Evolutionary conservation across 1,140 invertebrate species (phyloP).

Genomic region (Lucilia sericata): DNA sequence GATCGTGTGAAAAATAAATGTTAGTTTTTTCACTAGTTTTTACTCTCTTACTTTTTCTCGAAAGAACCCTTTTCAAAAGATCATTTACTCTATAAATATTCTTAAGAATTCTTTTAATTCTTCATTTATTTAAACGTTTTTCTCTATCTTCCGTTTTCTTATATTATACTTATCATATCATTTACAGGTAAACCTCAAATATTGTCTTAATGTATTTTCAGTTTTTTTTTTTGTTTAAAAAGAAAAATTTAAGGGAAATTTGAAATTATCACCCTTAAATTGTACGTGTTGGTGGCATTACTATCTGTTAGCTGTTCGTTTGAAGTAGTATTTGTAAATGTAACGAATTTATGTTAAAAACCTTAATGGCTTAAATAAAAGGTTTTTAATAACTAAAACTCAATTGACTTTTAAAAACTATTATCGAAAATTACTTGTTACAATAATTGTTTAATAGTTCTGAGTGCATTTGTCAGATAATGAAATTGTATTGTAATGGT

Average conservation of each 20-base stretch:
- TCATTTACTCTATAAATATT: background rate
- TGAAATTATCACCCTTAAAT: slow-evolving; percentile 10
- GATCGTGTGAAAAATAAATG: slow-evolving; percentile 6
- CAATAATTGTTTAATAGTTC: no score
- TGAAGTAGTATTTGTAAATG: no score
- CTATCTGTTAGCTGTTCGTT: background rate
- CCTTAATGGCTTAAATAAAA: no score
- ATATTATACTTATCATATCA: background rate
- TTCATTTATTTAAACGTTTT: background rate
- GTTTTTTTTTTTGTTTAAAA: no score
- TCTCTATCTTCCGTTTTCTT: background rate
- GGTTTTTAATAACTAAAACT: no score
- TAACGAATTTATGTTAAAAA: no score
- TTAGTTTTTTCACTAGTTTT: background rate
- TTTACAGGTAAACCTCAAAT: background rate
- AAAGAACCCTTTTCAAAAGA: background rate
- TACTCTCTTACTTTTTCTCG: background rate
- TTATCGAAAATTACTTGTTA: no score
- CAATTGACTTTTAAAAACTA: no score
- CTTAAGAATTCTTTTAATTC: background rate
- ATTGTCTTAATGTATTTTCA: background rate
- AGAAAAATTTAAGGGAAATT: background rate
- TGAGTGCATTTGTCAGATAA: no score
- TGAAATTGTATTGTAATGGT: no score
- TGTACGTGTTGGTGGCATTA: background rate